These are phyloP conservation scores for Pyralis farinalis DNA, from an alignment of 2,888 invertebrate species.

Conservation along the genomic window DNA sequence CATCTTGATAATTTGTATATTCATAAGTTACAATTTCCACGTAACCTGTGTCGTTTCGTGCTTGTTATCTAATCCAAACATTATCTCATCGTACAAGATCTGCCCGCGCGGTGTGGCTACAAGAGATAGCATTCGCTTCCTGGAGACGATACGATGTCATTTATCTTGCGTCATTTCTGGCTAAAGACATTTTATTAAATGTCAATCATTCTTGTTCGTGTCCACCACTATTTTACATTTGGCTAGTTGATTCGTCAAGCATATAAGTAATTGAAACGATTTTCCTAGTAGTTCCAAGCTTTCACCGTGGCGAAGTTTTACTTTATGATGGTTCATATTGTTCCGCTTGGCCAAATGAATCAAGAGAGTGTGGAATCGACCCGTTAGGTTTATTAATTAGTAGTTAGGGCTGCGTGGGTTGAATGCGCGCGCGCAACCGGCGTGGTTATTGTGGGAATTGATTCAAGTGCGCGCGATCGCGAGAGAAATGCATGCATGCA, in stretches of 20 bases:
- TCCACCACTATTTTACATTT: conserved; percentile 1
- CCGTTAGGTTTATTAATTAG: conserved; percentile 67
- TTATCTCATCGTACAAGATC: conserved; percentile 53
- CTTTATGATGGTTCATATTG: conserved; percentile 24
- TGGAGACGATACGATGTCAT: conserved; percentile 30
- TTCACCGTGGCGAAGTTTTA: conserved; percentile 6
- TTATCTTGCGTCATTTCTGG: conserved; percentile 3
- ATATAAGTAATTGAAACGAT: background rate
- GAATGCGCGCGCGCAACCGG: conserved; percentile 47
- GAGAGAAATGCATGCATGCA: conserved; percentile 41
- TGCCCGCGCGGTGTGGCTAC: conserved; percentile 30
- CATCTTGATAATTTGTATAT: conserved; percentile 4
- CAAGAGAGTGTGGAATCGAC: conserved; percentile 51
- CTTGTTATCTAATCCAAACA: conserved; percentile 52
- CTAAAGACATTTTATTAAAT: background rate
- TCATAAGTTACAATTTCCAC: conserved; percentile 18
- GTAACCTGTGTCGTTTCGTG: conserved; percentile 19
- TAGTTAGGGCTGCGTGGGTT: conserved; percentile 57
- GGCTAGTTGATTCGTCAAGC: background rate
- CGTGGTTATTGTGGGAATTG: conserved; percentile 51
- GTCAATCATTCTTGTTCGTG: background rate
- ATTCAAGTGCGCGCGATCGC: conserved; percentile 33
- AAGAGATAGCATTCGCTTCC: conserved; percentile 42
- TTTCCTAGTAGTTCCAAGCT: conserved; percentile 1
- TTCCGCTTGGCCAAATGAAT: conserved; percentile 48